Base-by-base conservation (phyloP, 2,797 vertebrate species). In the Erithacus rubecula region DNA sequence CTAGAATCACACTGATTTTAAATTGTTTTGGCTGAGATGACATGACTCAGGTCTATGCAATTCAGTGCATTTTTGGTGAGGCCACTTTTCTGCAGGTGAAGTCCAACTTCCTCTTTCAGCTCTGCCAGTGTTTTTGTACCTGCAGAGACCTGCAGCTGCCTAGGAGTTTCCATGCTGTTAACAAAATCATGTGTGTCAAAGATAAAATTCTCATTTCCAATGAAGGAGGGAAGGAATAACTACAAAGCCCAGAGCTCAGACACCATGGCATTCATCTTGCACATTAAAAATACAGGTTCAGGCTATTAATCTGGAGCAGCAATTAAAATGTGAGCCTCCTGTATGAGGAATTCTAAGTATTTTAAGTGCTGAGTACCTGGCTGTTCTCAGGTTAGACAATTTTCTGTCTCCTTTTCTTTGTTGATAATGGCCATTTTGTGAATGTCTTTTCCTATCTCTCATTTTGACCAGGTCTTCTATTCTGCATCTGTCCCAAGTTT, bases 301-400 rank as follows among this genome's bases (percentile, higher is more conserved):
- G 60, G 44, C 17, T 80, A 39, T 39, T 92, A 56, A 68, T 93
- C 87, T 83, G 65, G 41, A 83, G 60, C 21, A 70, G 59, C 70
- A 92, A 87, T 70, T 94, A 87, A 89, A 95, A 67, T 46, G 19
- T 64, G 56, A 87, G 41, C 18, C 12, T 94, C 41, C 82, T 32
- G 15, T 44, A 70, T 29, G 72, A 92, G 0, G 0, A 52, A 37
- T 59, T 81, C 29, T 37, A 70, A 79, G 60, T 30, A 64, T 90
- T 87, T 87, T 52, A 70, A 52, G 37, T 7, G 17, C 11, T 22
- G 27, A 9, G 19, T 63, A 34, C 37, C 32, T 76, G 39, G 27
- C 39, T 77, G 14, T 64, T 93, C 49, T 82, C 64, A 71, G 10
- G 32, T 46, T 43, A 80, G 34, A 56, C 12, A 11, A 16, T 55